A percentile compares a stretch with the other conserved stretches of the same genome.
phyloP scores from a whole-genome alignment of 2,113 vertebrate genomes.

The Lanius ludovicianus region DNA sequence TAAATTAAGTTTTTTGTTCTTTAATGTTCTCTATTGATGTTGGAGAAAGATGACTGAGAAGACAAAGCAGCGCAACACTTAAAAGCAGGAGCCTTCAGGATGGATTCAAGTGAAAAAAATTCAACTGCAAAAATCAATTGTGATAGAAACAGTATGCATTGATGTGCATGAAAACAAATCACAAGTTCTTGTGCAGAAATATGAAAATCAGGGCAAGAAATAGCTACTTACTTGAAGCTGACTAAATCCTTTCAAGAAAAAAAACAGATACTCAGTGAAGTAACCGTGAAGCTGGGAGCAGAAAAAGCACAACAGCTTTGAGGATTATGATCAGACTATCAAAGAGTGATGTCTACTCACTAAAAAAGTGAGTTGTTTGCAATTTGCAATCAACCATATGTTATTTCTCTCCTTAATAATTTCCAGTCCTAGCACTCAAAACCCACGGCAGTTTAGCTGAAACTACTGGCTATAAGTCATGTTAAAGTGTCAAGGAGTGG shows the following conservation, averaged over 20 bases:
- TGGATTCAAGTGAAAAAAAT: not conserved
- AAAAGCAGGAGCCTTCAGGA: not conserved
- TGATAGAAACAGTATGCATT: not conserved
- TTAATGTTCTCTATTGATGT: not conserved
- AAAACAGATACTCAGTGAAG: not conserved
- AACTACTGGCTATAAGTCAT: not conserved
- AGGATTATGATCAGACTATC: not conserved
- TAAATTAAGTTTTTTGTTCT: not conserved
- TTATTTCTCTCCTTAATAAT: not conserved
- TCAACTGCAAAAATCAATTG: not conserved
- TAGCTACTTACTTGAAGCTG: not conserved
- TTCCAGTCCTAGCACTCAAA: not conserved
- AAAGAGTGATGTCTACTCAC: not conserved
- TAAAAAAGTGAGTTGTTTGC: not conserved
- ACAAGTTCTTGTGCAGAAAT: not conserved
- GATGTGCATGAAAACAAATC: not conserved
- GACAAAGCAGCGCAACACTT: not conserved
- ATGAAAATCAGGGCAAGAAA: not conserved
- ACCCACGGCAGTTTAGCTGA: not conserved
- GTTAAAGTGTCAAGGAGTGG: not conserved
- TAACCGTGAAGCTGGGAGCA: not conserved
- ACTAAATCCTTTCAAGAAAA: conserved; percentile 4
- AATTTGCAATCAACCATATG: not conserved
- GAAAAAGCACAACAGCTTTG: not conserved
- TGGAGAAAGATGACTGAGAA: not conserved